Evolutionary conservation across 2,113 vertebrate genomes (phyloP).

Genomic region (Sclerurus mexicanus): DNA sequence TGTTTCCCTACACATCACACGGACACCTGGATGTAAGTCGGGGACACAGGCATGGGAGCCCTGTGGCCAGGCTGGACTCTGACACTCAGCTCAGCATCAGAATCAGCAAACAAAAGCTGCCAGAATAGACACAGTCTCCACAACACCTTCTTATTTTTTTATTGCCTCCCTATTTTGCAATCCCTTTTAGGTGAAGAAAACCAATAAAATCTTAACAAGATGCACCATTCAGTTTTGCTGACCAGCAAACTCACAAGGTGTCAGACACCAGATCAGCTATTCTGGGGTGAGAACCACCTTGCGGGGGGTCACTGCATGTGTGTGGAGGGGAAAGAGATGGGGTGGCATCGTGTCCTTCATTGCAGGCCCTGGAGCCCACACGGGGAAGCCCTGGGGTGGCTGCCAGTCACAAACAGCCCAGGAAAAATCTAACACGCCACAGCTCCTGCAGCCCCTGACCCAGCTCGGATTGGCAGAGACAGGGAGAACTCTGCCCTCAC

Average conservation of each 20-base stretch:
- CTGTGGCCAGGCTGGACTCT: neutral
- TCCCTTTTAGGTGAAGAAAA: neutral
- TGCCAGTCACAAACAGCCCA: no score
- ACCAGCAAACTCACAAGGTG: rapidly evolving
- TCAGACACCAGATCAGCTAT: no score
- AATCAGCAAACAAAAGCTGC: neutral
- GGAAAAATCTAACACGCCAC: no score
- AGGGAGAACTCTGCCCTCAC: no score
- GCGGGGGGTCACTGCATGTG: no score
- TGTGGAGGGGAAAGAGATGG: no score
- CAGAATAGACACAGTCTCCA: neutral
- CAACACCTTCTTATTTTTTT: rapidly evolving
- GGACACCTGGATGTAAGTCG: neutral
- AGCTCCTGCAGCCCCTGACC: no score
- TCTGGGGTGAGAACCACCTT: no score
- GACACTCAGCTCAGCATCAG: neutral
- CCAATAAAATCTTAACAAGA: neutral
- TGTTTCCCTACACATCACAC: neutral
- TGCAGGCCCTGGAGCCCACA: no score
- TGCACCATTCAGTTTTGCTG: neutral
- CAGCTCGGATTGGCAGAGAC: no score
- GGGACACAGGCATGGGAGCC: neutral
- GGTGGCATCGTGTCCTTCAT: no score
- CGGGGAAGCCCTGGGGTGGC: no score
- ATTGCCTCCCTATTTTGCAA: neutral